Conservation (phyloP, 37 sponge, comb jelly and placozoan genomes). For the Haliclona indistincta region DNA sequence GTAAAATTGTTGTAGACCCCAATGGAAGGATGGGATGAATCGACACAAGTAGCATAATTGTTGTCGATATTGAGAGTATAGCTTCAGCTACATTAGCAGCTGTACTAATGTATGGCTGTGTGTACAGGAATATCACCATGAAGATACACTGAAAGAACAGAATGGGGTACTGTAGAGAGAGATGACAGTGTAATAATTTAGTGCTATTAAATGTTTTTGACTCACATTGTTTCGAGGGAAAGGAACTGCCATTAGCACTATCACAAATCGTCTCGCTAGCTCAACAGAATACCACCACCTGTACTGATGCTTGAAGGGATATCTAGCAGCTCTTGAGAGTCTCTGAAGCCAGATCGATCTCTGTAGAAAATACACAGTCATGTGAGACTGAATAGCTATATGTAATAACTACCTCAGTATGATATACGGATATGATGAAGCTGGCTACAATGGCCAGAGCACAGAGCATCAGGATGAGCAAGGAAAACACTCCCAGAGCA, state of each 20-base stretch:
- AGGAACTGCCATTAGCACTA: conserved; percentile 45
- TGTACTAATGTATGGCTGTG: background rate
- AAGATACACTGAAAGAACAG: conserved; percentile 17
- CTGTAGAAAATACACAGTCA: conserved; percentile 11
- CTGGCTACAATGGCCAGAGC: conserved; percentile 11
- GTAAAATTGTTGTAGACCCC: too few species aligned
- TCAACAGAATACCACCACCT: conserved; percentile 68
- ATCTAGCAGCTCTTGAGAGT: background rate
- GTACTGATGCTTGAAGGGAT: conserved; percentile 32
- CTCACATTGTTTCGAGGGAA: conserved; percentile 70
- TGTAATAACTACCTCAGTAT: conserved; percentile 3
- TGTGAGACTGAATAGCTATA: background rate
- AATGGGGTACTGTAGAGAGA: conserved; percentile 34
- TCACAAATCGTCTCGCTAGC: conserved; percentile 46
- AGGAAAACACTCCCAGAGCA: conserved; percentile 44
- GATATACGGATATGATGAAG: background rate
- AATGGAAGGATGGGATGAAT: too few species aligned
- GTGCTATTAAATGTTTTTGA: background rate
- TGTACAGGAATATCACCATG: background rate
- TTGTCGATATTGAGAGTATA: background rate
- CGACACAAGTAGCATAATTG: too few species aligned
- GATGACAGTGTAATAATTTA: background rate
- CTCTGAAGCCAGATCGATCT: background rate
- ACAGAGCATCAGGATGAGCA: conserved; percentile 29
- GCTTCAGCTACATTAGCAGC: background rate